Conservation (phyloP, 2,888 invertebrate species). For the Anorthoa munda region DNA sequence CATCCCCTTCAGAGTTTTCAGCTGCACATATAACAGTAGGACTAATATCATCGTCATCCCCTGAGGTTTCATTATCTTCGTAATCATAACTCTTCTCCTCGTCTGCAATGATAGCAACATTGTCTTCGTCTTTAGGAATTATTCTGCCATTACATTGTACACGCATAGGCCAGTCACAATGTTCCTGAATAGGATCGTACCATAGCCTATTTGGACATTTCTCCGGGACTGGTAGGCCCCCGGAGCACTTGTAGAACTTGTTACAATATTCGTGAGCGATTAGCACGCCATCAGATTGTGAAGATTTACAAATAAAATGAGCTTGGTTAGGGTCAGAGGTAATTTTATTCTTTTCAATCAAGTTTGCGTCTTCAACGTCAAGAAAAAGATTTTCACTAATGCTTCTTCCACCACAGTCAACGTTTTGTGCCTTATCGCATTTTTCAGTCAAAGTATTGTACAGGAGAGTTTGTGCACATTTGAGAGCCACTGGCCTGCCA, state of each 20-base stretch:
- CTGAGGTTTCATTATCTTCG: slow-evolving; percentile 26
- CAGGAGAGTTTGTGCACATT: slow-evolving; percentile 64
- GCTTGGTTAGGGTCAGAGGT: slow-evolving; percentile 37
- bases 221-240: slow-evolving; percentile 60
- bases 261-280: slow-evolving; percentile 71
- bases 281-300: slow-evolving; percentile 59
- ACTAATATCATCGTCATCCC: background rate
- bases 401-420: slow-evolving; percentile 71
- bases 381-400: slow-evolving; percentile 15
- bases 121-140: slow-evolving; percentile 25
- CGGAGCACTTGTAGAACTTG: slow-evolving; percentile 67
- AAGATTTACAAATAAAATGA: slow-evolving; percentile 61
- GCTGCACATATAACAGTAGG: slow-evolving; percentile 62
- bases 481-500: slow-evolving; percentile 65
- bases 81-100: slow-evolving; percentile 4
- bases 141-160: slow-evolving; percentile 68
- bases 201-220: slow-evolving; percentile 59
- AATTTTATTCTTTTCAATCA: slow-evolving; percentile 9
- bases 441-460: slow-evolving; percentile 67
- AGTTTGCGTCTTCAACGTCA: background rate
- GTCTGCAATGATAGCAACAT: background rate
- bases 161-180: slow-evolving; percentile 66
- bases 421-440: slow-evolving; percentile 73
- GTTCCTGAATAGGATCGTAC: slow-evolving; percentile 63
- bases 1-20: slow-evolving; percentile 59